A percentile compares a stretch with the other conserved stretches of the same genome.
Conservation (phyloP, 2,888 invertebrate species). For the Podabrus alpinus region DNA sequence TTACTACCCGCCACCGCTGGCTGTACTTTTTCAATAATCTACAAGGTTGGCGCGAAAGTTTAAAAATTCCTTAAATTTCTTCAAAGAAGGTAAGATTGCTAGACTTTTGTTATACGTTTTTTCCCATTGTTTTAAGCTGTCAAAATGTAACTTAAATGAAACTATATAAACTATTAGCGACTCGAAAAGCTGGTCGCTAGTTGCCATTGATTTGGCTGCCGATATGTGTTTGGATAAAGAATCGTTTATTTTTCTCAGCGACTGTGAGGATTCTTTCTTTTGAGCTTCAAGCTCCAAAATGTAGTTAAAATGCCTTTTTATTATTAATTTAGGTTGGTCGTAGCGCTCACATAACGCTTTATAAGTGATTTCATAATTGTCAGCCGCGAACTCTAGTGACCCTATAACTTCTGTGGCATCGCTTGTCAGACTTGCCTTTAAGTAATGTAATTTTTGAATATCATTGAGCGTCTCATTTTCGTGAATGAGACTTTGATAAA, state of each 20-base stretch:
- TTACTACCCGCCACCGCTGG: too few relatives aligned
- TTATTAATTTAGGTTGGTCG: constrained; percentile 30
- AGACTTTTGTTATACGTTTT: too few relatives aligned
- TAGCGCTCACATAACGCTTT: constrained; percentile 28
- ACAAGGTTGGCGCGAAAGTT: too few relatives aligned
- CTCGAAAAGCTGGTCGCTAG: too few relatives aligned
- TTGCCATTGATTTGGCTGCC: too few relatives aligned
- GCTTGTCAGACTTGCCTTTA: constrained; percentile 14
- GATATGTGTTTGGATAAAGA: background rate
- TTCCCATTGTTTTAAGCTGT: too few relatives aligned
- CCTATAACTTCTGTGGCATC: constrained; percentile 25
- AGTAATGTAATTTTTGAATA: constrained; percentile 27
- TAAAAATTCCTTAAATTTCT: too few relatives aligned
- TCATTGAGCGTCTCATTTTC: constrained; percentile 1
- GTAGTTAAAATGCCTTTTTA: constrained; percentile 32
- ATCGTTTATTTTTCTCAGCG: constrained; percentile 6
- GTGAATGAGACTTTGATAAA: constrained; percentile 19
- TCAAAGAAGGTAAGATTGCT: too few relatives aligned
- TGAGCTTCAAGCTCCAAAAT: constrained; percentile 16
- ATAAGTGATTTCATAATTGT: constrained; percentile 33
- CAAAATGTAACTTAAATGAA: too few relatives aligned
- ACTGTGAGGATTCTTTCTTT: background rate
- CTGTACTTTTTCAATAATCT: too few relatives aligned
- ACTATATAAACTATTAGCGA: too few relatives aligned
- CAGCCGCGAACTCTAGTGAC: constrained; percentile 22